phyloP scores from a whole-genome alignment of 2,113 vertebrate genomes.

The Hirundichthys speculiger region DNA sequence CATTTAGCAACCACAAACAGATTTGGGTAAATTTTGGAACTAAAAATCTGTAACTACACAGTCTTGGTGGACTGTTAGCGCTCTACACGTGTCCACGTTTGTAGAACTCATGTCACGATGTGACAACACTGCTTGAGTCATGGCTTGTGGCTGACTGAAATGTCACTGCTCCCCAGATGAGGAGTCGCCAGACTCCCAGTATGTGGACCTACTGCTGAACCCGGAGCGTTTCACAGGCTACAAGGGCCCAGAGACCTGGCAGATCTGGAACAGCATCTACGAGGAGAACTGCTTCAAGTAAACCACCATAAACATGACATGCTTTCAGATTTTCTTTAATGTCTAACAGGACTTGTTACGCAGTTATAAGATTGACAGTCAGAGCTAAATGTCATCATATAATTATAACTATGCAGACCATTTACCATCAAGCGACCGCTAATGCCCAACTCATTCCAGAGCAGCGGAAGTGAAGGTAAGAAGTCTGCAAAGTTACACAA shows the following conservation, averaged over 20 bases:
- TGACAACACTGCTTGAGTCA: too few relatives aligned
- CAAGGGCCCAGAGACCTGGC: constrained; percentile 89
- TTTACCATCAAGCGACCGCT: constrained; percentile 87
- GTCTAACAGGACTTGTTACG: too few relatives aligned
- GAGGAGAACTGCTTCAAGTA: constrained; percentile 99
- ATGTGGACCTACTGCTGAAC: constrained; percentile 94
- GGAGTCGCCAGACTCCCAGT: constrained; percentile 87
- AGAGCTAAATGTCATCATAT: too few relatives aligned
- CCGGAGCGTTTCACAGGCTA: constrained; percentile 95
- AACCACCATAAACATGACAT: constrained; percentile 40
- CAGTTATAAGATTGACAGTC: too few relatives aligned
- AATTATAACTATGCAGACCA: constrained; percentile 85
- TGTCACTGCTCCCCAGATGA: constrained; percentile 81
- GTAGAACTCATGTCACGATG: not conserved
- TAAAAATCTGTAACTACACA: too few relatives aligned
- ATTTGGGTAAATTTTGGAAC: too few relatives aligned
- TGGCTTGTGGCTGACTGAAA: not conserved
- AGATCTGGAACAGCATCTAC: constrained; percentile 97
- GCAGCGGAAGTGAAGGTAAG: constrained; percentile 75
- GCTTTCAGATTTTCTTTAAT: not conserved
- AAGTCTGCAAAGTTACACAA: not conserved
- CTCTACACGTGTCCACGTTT: too few relatives aligned
- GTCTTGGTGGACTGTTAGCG: too few relatives aligned
- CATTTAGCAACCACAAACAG: too few relatives aligned
- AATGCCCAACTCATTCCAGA: constrained; percentile 77